Base-by-base conservation (phyloP, 2,888 invertebrate species). In the Eristalinus aeneus region DNA sequence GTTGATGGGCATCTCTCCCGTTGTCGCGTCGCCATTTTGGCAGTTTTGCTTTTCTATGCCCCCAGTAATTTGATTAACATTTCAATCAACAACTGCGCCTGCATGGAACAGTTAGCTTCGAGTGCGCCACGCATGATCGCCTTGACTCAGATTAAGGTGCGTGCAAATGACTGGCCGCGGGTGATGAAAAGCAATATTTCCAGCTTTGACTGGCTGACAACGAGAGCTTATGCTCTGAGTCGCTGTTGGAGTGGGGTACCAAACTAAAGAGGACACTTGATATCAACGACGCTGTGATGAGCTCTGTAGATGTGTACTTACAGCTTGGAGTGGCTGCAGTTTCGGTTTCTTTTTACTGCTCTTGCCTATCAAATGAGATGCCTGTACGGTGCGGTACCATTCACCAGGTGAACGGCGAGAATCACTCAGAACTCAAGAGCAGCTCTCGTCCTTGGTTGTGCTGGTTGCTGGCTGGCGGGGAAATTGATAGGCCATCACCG, bases 111-210 rank as follows among this genome's bases (percentile, higher is more conserved):
- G 46, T 46, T n/a, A n/a, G 16, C 46, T 16, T 16, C 8, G 16
- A 16, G 39, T n/a, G 6, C 12, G 39, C 16, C 46, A 69, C 75
- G 72, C 87, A 82, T 64, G 87, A 27, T 87, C 87, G 74, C 87
- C 87, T 87, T 87, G 87, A 75, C 87, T 87, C 58, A 87, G 36
- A 67, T 85, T 76, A 73, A 73, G 73, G 75, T 85, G 83, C 83
- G 83, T 83, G 73, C 58, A 73, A 54, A 73, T 68, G 58, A 63
- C 67, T 73, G 53, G 22, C 39, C n/a, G n/a, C 64, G 27, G 63
- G 22, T 63, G 60, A 73, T 31, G 32, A 27, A 53, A 58, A 39
- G 68, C 54, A 54, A 23, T 53, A 23, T 34, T 34, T 67, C 39
- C 65, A 74, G 22, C 73, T 54, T 56, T 16, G 20, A 20, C n/a